These are phyloP conservation scores for Mycetomoellerius zeteki DNA, from an alignment of 1,140 invertebrate genomes.

Conservation along the genomic window DNA sequence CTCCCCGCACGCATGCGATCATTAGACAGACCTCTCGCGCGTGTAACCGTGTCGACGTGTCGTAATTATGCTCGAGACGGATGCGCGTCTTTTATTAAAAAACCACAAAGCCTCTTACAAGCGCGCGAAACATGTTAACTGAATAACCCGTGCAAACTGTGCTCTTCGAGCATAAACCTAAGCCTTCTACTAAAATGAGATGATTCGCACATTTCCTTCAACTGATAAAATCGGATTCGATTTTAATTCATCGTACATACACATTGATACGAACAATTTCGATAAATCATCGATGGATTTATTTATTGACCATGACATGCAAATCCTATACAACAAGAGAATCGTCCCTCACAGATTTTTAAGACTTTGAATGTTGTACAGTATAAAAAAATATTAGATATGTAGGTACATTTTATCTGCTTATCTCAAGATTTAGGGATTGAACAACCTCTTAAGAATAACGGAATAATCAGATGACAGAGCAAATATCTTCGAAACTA, in stretches of 20 bases:
- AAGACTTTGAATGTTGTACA: too few species aligned
- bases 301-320: not conserved
- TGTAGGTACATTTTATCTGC: too few species aligned
- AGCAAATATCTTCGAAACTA: too few species aligned
- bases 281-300: not conserved
- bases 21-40: constrained; percentile 52
- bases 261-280: not conserved
- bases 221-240: not conserved
- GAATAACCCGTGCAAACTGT: constrained; percentile 29
- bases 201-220: not conserved
- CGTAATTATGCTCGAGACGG: constrained; percentile 57
- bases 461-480: too few species aligned
- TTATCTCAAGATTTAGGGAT: too few species aligned
- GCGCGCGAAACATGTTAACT: constrained; percentile 21
- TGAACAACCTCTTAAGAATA: too few species aligned
- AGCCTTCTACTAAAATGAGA: constrained; percentile 6
- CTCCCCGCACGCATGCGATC: constrained; percentile 28
- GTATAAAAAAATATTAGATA: too few species aligned
- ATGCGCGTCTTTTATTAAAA: constrained; percentile 61
- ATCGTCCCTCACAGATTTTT: too few species aligned
- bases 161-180: constrained; percentile 23
- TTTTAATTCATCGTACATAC: not conserved
- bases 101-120: constrained; percentile 37
- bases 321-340: not conserved
- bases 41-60: constrained; percentile 48